A percentile compares a stretch with the other conserved stretches of the same genome.
Conservation (phyloP, 2,888 invertebrate genomes). For the Drosophila villosipedis region DNA sequence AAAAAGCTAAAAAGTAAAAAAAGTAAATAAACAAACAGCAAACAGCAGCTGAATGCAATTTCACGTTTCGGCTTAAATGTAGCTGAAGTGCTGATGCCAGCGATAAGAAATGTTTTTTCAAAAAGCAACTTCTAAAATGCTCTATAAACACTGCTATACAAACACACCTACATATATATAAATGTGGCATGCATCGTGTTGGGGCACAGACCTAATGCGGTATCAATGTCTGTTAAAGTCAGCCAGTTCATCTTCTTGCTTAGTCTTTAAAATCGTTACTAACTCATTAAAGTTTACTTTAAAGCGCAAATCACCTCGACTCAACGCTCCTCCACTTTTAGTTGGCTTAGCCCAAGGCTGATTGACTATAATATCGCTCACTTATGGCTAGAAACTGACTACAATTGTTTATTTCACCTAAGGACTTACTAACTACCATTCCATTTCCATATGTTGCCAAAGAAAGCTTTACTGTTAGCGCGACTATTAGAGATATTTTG, state of each 20-base stretch:
- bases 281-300: neutral
- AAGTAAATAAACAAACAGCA: neutral
- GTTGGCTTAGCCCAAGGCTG: neutral
- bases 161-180: no score
- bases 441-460: neutral
- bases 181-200: constrained; percentile 9
- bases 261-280: neutral
- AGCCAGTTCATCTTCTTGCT: neutral
- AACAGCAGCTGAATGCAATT: constrained; percentile 43
- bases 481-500: no score
- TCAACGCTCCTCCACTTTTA: neutral
- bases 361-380: constrained; percentile 1
- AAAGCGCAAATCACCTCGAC: neutral
- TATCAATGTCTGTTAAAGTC: constrained; percentile 10
- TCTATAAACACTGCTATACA: constrained; percentile 26
- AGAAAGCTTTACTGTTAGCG: no score
- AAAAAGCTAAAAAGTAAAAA: neutral
- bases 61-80: constrained; percentile 54
- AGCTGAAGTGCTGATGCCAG: constrained; percentile 51
- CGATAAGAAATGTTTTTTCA: constrained; percentile 47
- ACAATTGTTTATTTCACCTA: neutral
- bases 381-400: neutral
- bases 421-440: neutral
- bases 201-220: constrained; percentile 1
- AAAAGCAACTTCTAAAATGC: constrained; percentile 25